Percentiles rank a stretch among this genome's conserved stretches.
Conservation (phyloP, 2,888 invertebrate genomes). For the Ellobium chinense region DNA sequence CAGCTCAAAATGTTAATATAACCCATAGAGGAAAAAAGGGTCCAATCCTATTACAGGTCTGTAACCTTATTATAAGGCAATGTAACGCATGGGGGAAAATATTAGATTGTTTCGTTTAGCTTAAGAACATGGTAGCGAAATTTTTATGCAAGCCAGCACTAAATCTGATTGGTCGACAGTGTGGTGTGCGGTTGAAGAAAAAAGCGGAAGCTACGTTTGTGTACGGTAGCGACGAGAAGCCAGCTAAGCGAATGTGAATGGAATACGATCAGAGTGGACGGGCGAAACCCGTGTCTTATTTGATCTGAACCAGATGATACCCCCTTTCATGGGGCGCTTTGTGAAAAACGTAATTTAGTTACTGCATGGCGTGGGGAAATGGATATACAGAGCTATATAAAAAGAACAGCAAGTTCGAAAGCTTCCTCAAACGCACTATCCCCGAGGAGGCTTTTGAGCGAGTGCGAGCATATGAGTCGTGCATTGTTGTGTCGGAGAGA, state of each 20-base stretch:
- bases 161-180: background rate
- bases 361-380: slow-evolving; percentile 67
- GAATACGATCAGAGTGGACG: too few relatives aligned
- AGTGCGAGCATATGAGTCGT: slow-evolving; percentile 75
- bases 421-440: slow-evolving; percentile 74
- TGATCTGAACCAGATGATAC: too few relatives aligned
- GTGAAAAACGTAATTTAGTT: background rate
- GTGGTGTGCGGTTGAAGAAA: background rate
- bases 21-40: too few relatives aligned
- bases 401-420: slow-evolving; percentile 76
- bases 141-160: too few relatives aligned
- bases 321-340: background rate
- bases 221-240: background rate
- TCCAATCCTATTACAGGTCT: too few relatives aligned
- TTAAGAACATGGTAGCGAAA: too few relatives aligned
- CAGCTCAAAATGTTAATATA: too few relatives aligned
- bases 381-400: slow-evolving; percentile 64
- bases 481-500: slow-evolving; percentile 75
- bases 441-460: slow-evolving; percentile 74
- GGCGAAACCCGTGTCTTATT: too few relatives aligned
- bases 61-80: too few relatives aligned
- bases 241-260: too few relatives aligned
- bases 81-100: too few relatives aligned
- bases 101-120: too few relatives aligned
- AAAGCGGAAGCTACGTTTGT: background rate